Evolutionary conservation across 2,797 vertebrate genomes (phyloP).

Genomic region (Malacoctenus gilli): DNA sequence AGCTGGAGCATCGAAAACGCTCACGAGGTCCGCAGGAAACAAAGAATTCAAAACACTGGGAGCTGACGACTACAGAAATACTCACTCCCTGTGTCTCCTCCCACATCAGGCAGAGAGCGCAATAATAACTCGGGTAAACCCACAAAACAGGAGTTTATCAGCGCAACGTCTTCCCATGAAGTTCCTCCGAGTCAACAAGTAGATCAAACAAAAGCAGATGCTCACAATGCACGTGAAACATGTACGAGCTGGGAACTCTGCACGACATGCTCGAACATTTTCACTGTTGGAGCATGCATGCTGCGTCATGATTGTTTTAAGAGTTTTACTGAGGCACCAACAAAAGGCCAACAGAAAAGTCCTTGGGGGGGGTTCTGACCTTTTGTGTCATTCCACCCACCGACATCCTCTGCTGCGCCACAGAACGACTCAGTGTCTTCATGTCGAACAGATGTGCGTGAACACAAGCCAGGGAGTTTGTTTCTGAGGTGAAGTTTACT

Average conservation of each 20-base stretch:
- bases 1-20: constrained; percentile 1
- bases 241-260: not conserved
- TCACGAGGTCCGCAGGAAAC: not conserved
- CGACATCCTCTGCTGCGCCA: constrained; percentile 32
- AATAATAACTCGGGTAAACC: too few species aligned
- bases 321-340: not conserved
- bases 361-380: not conserved
- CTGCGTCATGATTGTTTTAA: not conserved
- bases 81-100: not conserved
- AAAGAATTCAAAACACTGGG: constrained; percentile 10
- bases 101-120: too few species aligned
- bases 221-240: not conserved
- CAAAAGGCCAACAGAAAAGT: not conserved
- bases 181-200: too few species aligned
- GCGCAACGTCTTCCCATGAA: too few species aligned
- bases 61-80: not conserved
- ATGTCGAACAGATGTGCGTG: constrained; percentile 22
- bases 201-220: too few species aligned
- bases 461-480: constrained; percentile 1
- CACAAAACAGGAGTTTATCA: too few species aligned
- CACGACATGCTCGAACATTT: not conserved
- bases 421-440: constrained; percentile 26
- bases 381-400: constrained; percentile 27
- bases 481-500: constrained; percentile 1
- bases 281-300: not conserved